Percentiles rank a stretch among this genome's conserved stretches.
These are phyloP conservation scores for Smittia aterrima DNA, from an alignment of 2,888 invertebrate species.

Conservation along the genomic window DNA sequence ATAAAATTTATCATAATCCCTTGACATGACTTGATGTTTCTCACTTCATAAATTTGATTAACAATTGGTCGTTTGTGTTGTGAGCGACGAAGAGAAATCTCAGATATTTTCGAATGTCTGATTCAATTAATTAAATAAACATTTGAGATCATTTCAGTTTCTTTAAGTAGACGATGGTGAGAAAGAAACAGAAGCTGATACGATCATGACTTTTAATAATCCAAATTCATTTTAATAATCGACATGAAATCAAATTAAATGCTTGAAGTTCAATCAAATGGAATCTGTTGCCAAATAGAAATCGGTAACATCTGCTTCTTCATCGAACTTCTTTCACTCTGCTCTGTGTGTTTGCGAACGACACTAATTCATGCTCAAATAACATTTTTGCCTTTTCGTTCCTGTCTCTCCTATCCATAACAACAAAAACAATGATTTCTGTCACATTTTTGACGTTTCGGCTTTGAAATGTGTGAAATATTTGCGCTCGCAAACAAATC, in stretches of 20 bases:
- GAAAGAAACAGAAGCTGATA: background rate
- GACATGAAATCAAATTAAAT: background rate
- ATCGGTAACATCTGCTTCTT: background rate
- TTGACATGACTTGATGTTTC: constrained; percentile 25
- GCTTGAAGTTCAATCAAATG: background rate
- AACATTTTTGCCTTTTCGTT: constrained; percentile 18
- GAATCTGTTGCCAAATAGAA: background rate
- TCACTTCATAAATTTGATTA: constrained; percentile 20
- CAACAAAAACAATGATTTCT: background rate
- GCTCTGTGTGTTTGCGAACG: background rate
- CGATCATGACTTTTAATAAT: constrained; percentile 1
- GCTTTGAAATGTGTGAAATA: constrained; percentile 7
- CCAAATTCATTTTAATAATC: background rate
- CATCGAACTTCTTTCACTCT: background rate
- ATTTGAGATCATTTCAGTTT: background rate
- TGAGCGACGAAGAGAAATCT: background rate
- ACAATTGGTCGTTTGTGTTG: background rate
- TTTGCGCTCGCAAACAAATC: background rate
- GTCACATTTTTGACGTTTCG: background rate
- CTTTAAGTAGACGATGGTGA: background rate
- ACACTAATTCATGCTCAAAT: constrained; percentile 2
- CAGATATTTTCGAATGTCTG: background rate
- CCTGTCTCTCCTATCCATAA: background rate
- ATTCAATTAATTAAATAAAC: constrained; percentile 17
- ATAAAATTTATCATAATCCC: constrained; percentile 5